A percentile compares a stretch with the other conserved stretches of the same genome.
Conservation (phyloP, 2,797 vertebrate species). For the Spinus pinus region DNA sequence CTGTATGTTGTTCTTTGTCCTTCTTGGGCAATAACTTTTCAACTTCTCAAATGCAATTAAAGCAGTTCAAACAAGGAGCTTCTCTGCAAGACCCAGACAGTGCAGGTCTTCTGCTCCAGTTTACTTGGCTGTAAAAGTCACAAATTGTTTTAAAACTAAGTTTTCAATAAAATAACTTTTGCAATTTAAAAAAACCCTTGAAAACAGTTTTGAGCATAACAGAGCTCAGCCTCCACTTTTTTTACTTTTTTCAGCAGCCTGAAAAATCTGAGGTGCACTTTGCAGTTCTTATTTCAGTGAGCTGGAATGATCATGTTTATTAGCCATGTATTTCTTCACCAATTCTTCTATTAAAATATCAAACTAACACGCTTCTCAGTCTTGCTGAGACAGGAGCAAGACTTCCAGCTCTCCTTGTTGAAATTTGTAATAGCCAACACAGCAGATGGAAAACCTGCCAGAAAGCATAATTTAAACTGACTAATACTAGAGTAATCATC, state of each 20-base stretch:
- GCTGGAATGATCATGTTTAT: not conserved
- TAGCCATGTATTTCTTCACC: not conserved
- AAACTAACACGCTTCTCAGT: not conserved
- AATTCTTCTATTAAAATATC: not conserved
- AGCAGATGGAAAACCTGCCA: constrained; percentile 7
- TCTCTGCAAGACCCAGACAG: not conserved
- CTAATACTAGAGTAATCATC: not conserved
- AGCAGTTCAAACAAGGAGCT: not conserved
- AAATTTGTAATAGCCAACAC: not conserved
- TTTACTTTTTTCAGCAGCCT: not conserved
- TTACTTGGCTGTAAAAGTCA: not conserved
- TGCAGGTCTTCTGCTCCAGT: not conserved
- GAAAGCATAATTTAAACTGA: constrained; percentile 10
- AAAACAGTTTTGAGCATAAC: not conserved
- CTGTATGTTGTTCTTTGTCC: not conserved
- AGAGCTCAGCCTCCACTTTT: not conserved
- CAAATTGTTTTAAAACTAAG: not conserved
- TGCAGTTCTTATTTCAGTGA: not conserved
- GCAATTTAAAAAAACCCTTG: not conserved
- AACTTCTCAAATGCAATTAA: not conserved
- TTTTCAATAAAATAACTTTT: not conserved
- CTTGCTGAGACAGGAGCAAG: not conserved
- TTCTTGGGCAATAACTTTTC: not conserved
- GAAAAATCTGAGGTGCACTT: not conserved
- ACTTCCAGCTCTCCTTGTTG: not conserved